A percentile compares a stretch with the other conserved stretches of the same genome.
Evolutionary conservation across 2,888 invertebrate species (phyloP).

Genomic region (Acleris sparsana): DNA sequence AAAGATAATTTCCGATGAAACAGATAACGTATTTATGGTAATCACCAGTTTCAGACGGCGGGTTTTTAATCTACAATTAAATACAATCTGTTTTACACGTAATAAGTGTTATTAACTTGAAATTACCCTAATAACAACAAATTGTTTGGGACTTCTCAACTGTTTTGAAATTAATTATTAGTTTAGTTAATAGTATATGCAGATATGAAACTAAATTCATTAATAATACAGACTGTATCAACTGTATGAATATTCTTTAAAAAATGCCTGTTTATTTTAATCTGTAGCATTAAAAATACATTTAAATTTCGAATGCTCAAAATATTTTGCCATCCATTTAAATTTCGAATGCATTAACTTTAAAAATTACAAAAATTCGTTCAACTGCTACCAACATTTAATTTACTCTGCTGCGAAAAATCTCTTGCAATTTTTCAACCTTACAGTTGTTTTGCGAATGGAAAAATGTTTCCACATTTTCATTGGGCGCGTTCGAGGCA

Average conservation of each 20-base stretch:
- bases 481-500: conserved; percentile 23
- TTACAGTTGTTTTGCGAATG: conserved; percentile 23
- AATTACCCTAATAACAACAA: conserved; percentile 23
- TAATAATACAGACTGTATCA: neutral
- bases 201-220: neutral
- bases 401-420: neutral
- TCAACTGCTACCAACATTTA: neutral
- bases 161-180: conserved; percentile 24
- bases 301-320: too few relatives aligned
- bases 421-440: neutral
- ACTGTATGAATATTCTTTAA: too few relatives aligned
- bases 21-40: conserved; percentile 19
- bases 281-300: too few relatives aligned
- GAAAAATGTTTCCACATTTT: conserved; percentile 29
- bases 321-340: too few relatives aligned
- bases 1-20: conserved; percentile 8
- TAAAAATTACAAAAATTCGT: neutral
- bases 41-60: conserved; percentile 20
- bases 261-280: too few relatives aligned
- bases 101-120: conserved; percentile 24
- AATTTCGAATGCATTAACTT: neutral
- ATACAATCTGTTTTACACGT: conserved; percentile 23
- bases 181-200: conserved; percentile 2
- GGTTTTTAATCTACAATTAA: conserved; percentile 24
- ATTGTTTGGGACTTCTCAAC: conserved; percentile 22